A percentile compares a stretch with the other conserved stretches of the same genome.
phyloP scores from a whole-genome alignment of 53 echinoderm and acorn worm genomes.

The Apostichopus leukothele region DNA sequence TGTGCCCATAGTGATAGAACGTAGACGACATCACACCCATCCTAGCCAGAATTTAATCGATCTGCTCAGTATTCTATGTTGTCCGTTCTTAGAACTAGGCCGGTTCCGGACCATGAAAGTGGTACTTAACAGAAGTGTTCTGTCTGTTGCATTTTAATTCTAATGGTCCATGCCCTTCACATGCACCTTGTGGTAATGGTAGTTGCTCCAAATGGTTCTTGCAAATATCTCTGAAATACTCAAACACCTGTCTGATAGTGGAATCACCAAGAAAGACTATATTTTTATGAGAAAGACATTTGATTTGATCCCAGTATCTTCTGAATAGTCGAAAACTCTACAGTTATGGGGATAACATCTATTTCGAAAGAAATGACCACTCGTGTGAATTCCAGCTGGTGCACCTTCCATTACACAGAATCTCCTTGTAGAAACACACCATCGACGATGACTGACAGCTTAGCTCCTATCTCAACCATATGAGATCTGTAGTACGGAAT shows the following conservation, averaged over 20 bases:
- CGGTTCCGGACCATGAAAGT: conserved; percentile 18
- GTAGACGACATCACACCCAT: conserved; percentile 5
- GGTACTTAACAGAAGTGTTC: not conserved
- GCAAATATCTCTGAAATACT: not conserved
- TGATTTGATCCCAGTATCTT: not conserved
- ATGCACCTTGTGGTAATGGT: not conserved
- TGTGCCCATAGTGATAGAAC: conserved; percentile 35
- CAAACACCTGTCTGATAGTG: conserved; percentile 9
- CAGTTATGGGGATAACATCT: conserved; percentile 24
- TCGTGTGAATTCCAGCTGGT: not conserved
- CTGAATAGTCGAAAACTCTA: not conserved
- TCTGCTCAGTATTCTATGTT: conserved; percentile 12
- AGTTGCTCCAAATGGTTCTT: not conserved
- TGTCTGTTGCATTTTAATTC: not conserved
- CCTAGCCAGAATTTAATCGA: not conserved
- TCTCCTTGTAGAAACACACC: no score
- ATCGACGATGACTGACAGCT: not conserved
- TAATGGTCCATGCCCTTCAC: not conserved
- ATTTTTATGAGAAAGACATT: conserved; percentile 4
- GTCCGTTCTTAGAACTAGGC: conserved; percentile 18
- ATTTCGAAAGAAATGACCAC: conserved; percentile 4
- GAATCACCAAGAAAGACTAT: conserved; percentile 30
- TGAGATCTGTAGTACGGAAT: not conserved
- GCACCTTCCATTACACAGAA: not conserved
- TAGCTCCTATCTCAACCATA: conserved; percentile 10